Base-by-base conservation (phyloP, 2,113 vertebrate genomes). In the Lophochroa leadbeateri region DNA sequence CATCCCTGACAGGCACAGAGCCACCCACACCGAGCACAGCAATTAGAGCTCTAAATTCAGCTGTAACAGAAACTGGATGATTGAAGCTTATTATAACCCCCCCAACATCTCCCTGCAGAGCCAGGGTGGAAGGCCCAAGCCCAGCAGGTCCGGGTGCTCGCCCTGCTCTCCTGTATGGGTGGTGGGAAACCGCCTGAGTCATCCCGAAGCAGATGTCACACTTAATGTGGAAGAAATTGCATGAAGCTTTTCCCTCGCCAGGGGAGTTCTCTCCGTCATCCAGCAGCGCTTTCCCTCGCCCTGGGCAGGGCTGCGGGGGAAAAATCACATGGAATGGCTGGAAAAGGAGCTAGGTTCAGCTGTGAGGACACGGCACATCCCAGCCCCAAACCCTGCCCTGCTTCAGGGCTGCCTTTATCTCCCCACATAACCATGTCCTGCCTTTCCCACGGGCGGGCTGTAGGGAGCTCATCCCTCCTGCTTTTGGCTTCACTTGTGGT, bases 171-270 rank as follows among this genome's bases (percentile, higher is more conserved):
- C 78, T 39, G 23, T 3, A 13, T 2, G 9, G 50, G 39, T 2
- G 12, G 50, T 88, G 82, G 77, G 93, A 96, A 87, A 47, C 3
- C 0, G 29, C 84, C 67, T 74, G 95, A 93, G 61, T 96, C 95
- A 96, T 64, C 78, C 68, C 25, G 0, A 74, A 82, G 63, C 95
- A 93, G 82, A 95, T 46, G 87, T 44, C 53, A 31, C 19, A 1
- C 43, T 78, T 43, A 29, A 58, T 23, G 85, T 57, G 84, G 93
- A 87, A 96, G 86, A 43, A 89, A 91, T 61, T 6, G 53, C 79
- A 35, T 2, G 23, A 61, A 88, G 72, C 64, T 55, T 67, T 68
- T 67, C 44, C 31, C 76, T 46, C 65, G 50, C 92, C 17, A 0
- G 20, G n/a, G 46, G 47, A 72, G 67, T 4, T 47, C 60, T 76